Conservation (phyloP, 2,113 vertebrate species). For the Chionodraco myersi region DNA sequence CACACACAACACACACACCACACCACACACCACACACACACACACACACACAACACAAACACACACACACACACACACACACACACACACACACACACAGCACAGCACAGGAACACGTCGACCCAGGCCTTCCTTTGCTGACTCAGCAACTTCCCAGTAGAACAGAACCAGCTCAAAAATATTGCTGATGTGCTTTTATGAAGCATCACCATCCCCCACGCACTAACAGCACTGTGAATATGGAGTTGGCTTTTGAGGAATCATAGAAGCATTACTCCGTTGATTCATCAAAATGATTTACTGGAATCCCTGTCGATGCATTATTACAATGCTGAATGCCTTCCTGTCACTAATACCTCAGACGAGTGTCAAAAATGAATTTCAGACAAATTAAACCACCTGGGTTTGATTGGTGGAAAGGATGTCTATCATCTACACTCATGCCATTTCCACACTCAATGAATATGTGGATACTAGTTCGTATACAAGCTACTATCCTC, state of each 20-base stretch:
- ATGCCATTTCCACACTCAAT: no score
- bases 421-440: neutral
- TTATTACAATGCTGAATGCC: neutral
- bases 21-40: conserved; percentile 33
- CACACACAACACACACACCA: conserved; percentile 25
- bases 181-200: conserved; percentile 21
- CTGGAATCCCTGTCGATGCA: neutral
- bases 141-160: conserved; percentile 49
- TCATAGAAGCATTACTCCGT: neutral
- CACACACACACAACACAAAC: conserved; percentile 32
- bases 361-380: neutral
- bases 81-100: conserved; percentile 28
- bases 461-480: neutral
- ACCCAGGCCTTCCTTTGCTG: conserved; percentile 19
- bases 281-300: neutral
- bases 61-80: conserved; percentile 34
- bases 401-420: neutral
- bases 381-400: neutral
- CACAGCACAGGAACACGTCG: conserved; percentile 23
- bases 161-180: conserved; percentile 25
- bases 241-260: neutral
- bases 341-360: neutral
- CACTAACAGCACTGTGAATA: neutral
- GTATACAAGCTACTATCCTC: no score
- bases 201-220: neutral